Evolutionary conservation across 2,888 invertebrate species (phyloP).

Genomic region (Bombylius major): DNA sequence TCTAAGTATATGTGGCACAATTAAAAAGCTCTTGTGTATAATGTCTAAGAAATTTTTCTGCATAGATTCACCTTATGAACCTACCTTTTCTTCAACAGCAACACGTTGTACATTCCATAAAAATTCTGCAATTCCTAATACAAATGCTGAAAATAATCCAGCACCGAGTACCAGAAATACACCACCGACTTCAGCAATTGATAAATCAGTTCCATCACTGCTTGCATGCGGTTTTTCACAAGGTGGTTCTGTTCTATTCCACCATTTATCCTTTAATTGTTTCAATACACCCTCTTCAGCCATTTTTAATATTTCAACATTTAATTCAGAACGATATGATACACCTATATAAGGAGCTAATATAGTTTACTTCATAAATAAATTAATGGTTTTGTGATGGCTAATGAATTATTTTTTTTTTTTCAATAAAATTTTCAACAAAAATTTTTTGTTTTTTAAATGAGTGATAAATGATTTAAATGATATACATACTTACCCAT

Average conservation of each 20-base stretch:
- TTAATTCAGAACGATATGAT: constrained; percentile 65
- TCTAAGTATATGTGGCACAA: constrained; percentile 36
- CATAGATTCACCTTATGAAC: constrained; percentile 33
- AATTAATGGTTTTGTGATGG: neutral
- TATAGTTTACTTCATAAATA: no score
- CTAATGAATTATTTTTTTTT: neutral
- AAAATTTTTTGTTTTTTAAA: neutral
- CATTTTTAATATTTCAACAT: constrained; percentile 75
- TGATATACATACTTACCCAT: constrained; percentile 53
- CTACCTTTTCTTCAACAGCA: constrained; percentile 62
- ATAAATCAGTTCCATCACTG: constrained; percentile 22
- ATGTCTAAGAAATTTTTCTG: neutral
- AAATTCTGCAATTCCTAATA: constrained; percentile 73
- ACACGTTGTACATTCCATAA: constrained; percentile 70
- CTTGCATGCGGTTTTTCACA: constrained; percentile 18
- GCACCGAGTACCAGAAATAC: constrained; percentile 73
- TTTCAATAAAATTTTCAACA: neutral
- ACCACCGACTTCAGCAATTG: constrained; percentile 65
- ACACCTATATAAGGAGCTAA: constrained; percentile 43
- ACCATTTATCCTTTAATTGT: constrained; percentile 81
- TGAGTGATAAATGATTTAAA: neutral
- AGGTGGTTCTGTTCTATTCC: constrained; percentile 54
- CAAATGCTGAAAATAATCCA: constrained; percentile 58
- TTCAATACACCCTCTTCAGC: constrained; percentile 79
- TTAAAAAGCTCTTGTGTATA: neutral